phyloP scores from a whole-genome alignment of 2,888 invertebrate genomes.

The Myathropa florea region DNA sequence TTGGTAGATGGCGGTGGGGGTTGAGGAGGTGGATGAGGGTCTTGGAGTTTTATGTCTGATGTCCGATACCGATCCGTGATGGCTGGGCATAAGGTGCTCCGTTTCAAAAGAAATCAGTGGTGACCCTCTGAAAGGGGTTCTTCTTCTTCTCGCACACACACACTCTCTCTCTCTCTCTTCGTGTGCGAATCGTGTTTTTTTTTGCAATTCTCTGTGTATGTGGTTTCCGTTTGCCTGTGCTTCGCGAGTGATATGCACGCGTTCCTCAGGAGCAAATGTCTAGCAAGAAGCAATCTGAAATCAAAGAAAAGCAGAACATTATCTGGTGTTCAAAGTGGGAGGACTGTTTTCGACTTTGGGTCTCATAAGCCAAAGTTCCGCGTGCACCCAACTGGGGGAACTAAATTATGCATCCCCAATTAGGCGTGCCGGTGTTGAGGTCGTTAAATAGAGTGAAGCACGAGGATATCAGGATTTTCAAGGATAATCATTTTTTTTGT shows the following conservation, averaged over 20 bases:
- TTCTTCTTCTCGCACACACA: neutral
- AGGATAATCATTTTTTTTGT: constrained; percentile 40
- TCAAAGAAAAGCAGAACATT: neutral
- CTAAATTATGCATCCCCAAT: constrained; percentile 35
- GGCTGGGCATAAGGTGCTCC: constrained; percentile 38
- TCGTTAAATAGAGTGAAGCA: constrained; percentile 36
- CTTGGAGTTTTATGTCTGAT: constrained; percentile 25
- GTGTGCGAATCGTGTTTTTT: neutral
- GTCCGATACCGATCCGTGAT: constrained; percentile 51
- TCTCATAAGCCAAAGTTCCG: neutral
- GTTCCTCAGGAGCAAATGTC: constrained; percentile 48
- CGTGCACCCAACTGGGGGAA: neutral
- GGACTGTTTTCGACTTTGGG: constrained; percentile 1
- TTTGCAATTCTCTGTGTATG: neutral
- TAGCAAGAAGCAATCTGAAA: constrained; percentile 61
- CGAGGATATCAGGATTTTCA: constrained; percentile 16
- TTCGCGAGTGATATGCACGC: neutral
- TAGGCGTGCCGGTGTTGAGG: constrained; percentile 50
- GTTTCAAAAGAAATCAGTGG: neutral
- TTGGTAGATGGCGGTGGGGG: neutral
- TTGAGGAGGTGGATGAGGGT: neutral
- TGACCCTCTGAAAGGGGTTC: neutral
- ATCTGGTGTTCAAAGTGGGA: neutral
- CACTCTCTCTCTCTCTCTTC: neutral
- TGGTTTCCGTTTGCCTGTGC: neutral